Evolutionary conservation across 2,888 invertebrate genomes (phyloP).

Genomic region (Tipula vernalis): DNA sequence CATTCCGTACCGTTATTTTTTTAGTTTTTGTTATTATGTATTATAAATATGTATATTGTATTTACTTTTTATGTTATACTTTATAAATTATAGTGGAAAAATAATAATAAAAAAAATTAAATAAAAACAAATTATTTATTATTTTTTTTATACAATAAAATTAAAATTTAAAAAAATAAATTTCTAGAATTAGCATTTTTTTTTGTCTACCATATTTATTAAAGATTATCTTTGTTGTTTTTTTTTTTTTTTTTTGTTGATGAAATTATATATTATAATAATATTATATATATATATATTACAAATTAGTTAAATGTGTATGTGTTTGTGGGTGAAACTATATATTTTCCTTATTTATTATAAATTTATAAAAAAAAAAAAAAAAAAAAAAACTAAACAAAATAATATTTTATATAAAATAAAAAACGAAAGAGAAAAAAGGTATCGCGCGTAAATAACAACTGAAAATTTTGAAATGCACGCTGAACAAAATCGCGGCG

Average conservation of each 20-base stretch:
- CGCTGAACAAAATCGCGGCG: not conserved
- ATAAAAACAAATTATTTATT: not conserved
- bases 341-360: not conserved
- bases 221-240: not conserved
- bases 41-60: not conserved
- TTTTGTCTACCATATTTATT: not conserved
- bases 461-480: not conserved
- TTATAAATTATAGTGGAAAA: conserved; percentile 4
- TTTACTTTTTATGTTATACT: not conserved
- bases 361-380: not conserved
- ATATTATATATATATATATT: not conserved
- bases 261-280: not conserved
- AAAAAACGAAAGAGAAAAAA: not conserved
- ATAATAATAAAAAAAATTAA: not conserved
- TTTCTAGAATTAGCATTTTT: not conserved
- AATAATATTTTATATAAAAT: not conserved
- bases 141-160: not conserved
- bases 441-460: not conserved
- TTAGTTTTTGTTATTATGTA: not conserved
- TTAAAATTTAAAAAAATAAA: conserved; percentile 4
- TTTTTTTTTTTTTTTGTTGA: not conserved
- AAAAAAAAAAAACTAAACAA: not conserved
- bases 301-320: not conserved
- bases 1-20: not conserved
- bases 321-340: not conserved